phyloP scores from a whole-genome alignment of 2,113 vertebrate genomes.

The Pelvicachromis taeniatus region DNA sequence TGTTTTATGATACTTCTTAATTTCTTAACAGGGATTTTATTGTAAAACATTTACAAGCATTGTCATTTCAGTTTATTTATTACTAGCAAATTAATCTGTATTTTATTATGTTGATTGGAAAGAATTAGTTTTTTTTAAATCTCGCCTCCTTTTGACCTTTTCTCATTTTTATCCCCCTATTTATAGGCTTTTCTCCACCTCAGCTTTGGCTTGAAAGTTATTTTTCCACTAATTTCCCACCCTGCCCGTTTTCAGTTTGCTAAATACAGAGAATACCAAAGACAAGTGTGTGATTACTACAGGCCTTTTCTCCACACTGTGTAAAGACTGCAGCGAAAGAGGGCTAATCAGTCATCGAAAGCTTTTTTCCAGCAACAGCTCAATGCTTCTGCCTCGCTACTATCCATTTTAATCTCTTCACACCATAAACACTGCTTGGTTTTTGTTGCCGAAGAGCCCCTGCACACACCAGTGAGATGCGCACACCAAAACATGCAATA shows the following conservation, averaged over 20 bases:
- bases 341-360: constrained; percentile 36
- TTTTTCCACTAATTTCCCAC: neutral
- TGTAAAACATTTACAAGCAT: neutral
- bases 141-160: neutral
- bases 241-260: neutral
- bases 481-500: constrained; percentile 23
- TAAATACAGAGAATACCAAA: constrained; percentile 7
- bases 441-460: constrained; percentile 31
- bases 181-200: neutral
- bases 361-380: constrained; percentile 34
- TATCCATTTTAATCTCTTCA: constrained; percentile 43
- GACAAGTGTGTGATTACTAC: neutral
- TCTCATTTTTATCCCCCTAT: neutral
- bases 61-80: neutral
- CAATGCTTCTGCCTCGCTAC: constrained; percentile 13
- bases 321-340: neutral
- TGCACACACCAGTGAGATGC: constrained; percentile 18
- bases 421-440: constrained; percentile 51
- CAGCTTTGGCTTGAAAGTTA: neutral
- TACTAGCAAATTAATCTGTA: neutral
- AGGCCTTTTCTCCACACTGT: constrained; percentile 1
- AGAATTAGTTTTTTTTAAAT: neutral
- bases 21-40: neutral
- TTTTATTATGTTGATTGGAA: neutral
- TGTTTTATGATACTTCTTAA: neutral